Conservation (phyloP, 2,888 invertebrate genomes). For the Mayetiola destructor region DNA sequence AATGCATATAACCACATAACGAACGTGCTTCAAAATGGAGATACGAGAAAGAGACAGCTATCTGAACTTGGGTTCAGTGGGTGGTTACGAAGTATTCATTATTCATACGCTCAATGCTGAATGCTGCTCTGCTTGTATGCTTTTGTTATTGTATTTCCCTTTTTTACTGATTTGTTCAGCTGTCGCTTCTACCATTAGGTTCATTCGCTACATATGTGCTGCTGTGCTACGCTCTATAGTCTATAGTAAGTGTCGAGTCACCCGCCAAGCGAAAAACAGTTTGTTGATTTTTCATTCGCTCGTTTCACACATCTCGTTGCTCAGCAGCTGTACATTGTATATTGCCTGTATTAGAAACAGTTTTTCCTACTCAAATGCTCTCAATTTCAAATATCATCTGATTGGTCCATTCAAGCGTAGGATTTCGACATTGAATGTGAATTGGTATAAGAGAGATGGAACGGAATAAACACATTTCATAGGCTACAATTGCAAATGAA, state of each 20-base stretch:
- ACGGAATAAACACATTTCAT: neutral
- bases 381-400: neutral
- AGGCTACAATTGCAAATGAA: too few relatives aligned
- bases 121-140: neutral
- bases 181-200: neutral
- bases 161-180: conserved; percentile 1
- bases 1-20: neutral
- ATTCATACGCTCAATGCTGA: neutral
- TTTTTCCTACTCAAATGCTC: conserved; percentile 7
- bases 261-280: too few relatives aligned
- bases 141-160: neutral
- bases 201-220: neutral
- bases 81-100: conserved; percentile 2
- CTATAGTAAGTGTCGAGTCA: too few relatives aligned
- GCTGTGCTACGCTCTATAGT: neutral
- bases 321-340: neutral
- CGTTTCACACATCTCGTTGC: neutral
- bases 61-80: conserved; percentile 5
- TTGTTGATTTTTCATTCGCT: neutral
- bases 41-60: conserved; percentile 9
- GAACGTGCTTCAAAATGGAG: neutral
- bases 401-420: conserved; percentile 12
- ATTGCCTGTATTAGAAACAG: neutral
- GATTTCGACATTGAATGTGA: neutral
- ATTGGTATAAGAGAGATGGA: neutral